phyloP scores from a whole-genome alignment of 2,797 vertebrate species.

The Syndactyla subalaris region DNA sequence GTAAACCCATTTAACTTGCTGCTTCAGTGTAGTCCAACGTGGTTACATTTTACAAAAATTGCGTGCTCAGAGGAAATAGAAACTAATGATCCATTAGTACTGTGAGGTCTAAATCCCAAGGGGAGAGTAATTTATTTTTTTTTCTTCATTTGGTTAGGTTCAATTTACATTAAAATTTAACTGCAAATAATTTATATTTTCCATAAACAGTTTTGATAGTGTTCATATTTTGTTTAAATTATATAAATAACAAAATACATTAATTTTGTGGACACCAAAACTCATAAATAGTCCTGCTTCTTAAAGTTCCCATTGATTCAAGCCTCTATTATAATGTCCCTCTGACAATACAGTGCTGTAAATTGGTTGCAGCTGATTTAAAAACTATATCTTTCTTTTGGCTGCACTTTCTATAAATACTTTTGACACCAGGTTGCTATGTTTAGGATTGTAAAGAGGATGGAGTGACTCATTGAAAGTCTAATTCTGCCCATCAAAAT shows the following conservation, averaged over 20 bases:
- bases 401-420: slow-evolving; percentile 44
- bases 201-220: background rate
- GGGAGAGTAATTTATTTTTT: background rate
- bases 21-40: background rate
- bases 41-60: background rate
- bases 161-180: background rate
- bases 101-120: background rate
- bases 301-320: background rate
- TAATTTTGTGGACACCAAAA: background rate
- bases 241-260: background rate
- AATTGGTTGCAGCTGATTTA: slow-evolving; percentile 25
- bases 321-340: background rate
- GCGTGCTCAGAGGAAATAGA: background rate
- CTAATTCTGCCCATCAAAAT: slow-evolving; percentile 66
- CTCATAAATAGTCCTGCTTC: background rate
- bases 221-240: background rate
- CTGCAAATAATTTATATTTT: background rate
- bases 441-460: slow-evolving; percentile 39
- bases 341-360: background rate
- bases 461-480: slow-evolving; percentile 56
- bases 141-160: background rate
- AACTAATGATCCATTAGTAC: background rate
- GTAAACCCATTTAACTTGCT: background rate
- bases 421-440: slow-evolving; percentile 32
- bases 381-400: background rate